Evolutionary conservation across 2,113 vertebrate genomes (phyloP).

Genomic region (Gambusia holbrooki): DNA sequence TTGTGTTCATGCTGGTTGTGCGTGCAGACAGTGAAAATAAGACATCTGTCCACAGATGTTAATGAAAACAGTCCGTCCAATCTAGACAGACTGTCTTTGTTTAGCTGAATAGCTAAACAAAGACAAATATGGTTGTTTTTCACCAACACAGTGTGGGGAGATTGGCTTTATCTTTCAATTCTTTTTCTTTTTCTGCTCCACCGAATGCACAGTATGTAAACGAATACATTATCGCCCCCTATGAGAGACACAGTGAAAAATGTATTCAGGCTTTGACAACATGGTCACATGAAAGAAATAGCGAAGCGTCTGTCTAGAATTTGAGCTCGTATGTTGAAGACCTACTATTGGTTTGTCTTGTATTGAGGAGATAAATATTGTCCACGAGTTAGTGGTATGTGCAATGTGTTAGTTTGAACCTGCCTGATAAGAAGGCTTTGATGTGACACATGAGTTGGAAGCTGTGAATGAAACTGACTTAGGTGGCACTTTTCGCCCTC

Average conservation of each 20-base stretch:
- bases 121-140: too few species aligned
- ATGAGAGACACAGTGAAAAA: neutral
- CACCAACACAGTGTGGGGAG: too few species aligned
- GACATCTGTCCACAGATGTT: too few species aligned
- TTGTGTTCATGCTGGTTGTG: neutral
- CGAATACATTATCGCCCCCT: too few species aligned
- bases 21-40: neutral
- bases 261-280: neutral
- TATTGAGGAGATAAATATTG: neutral
- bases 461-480: neutral
- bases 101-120: too few species aligned
- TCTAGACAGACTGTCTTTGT: too few species aligned
- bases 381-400: neutral
- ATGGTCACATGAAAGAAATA: neutral
- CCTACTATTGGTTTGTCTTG: neutral
- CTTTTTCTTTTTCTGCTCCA: too few species aligned
- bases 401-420: neutral
- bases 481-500: neutral
- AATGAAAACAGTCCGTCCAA: too few species aligned
- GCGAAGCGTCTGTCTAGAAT: neutral
- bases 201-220: too few species aligned
- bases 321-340: neutral
- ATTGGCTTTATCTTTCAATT: too few species aligned
- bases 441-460: neutral
- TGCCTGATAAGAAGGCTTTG: neutral